Evolutionary conservation across 2,797 vertebrate genomes (phyloP).

Genomic region (Galagoides demidoff): DNA sequence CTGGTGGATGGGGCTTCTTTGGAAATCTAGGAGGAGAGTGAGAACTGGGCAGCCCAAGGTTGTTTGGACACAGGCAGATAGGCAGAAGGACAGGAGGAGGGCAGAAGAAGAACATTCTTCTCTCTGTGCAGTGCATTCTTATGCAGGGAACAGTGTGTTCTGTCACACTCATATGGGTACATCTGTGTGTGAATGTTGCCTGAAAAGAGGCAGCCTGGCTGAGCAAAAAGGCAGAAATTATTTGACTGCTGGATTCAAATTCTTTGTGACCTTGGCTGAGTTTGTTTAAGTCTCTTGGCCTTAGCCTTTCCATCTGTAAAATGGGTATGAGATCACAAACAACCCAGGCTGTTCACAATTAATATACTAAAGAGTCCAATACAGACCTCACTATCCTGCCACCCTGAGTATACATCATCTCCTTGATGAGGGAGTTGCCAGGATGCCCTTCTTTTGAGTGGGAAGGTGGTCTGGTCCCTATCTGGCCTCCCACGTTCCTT

Average conservation of each 20-base stretch:
- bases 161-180: rapidly evolving
- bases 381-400: background rate
- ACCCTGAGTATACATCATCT: no score
- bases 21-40: background rate
- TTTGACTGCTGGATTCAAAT: background rate
- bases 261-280: background rate
- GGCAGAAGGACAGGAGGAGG: background rate
- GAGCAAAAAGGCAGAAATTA: background rate
- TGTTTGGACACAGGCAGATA: background rate
- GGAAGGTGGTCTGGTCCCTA: background rate
- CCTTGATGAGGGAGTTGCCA: rapidly evolving
- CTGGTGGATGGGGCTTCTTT: background rate
- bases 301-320: background rate
- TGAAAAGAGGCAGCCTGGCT: background rate
- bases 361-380: background rate
- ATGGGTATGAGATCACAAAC: background rate
- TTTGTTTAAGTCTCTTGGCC: background rate
- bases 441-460: no score
- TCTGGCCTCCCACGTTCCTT: background rate
- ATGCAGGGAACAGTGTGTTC: no score
- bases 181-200: background rate
- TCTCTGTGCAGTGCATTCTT: background rate
- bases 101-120: background rate
- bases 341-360: background rate
- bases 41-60: rapidly evolving